Evolutionary conservation across 2,113 vertebrate genomes (phyloP).

Genomic region (Paramormyrops kingsleyae): DNA sequence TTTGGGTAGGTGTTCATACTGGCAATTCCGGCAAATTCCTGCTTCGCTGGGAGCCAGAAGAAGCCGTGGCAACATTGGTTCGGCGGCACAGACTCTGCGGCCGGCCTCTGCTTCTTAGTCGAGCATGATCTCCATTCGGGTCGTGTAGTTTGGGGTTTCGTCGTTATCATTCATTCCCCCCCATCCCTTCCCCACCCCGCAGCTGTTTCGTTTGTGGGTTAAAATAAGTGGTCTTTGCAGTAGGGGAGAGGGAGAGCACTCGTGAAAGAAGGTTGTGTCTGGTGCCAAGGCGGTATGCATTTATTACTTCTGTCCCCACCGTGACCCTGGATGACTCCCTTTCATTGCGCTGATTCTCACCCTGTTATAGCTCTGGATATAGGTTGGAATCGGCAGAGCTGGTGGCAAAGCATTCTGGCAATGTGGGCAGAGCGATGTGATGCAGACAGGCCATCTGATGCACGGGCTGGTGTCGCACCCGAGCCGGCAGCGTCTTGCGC

Average conservation of each 20-base stretch:
- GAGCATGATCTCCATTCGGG: background rate
- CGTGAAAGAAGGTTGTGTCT: background rate
- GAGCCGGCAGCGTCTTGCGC: background rate
- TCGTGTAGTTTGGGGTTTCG: background rate
- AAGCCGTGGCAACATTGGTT: background rate
- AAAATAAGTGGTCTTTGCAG: background rate
- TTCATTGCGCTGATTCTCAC: background rate
- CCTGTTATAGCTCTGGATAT: background rate
- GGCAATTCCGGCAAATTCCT: background rate
- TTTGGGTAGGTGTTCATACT: background rate
- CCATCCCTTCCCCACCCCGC: background rate
- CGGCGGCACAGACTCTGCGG: background rate
- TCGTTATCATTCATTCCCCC: background rate
- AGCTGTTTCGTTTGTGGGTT: background rate
- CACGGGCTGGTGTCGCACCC: background rate
- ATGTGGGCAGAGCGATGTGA: background rate
- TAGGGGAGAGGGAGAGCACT: background rate
- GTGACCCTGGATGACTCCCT: background rate
- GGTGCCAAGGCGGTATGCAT: background rate
- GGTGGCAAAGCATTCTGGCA: background rate
- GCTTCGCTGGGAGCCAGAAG: background rate
- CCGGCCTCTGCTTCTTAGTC: background rate
- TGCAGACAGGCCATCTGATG: background rate
- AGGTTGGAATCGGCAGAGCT: background rate
- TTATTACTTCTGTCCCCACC: background rate